Conservation (phyloP, 2,888 invertebrate genomes). For the Gryllus longicercus region DNA sequence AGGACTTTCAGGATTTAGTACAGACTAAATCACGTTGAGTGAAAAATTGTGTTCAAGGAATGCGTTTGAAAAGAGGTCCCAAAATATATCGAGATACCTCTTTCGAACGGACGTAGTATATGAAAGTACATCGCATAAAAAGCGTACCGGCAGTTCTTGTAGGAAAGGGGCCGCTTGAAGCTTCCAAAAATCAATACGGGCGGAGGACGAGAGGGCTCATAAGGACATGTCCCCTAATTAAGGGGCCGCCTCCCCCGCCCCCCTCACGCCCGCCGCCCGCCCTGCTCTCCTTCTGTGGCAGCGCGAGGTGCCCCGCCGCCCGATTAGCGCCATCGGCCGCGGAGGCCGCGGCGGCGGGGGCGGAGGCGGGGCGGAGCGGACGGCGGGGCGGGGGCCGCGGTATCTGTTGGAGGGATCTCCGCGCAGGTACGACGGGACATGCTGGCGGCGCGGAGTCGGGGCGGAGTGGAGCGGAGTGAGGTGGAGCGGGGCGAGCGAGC, state of each 20-base stretch:
- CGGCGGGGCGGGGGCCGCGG: neutral
- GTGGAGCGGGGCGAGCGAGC: neutral
- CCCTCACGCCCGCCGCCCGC: neutral
- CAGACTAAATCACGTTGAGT: too few species aligned
- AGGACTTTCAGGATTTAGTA: too few species aligned
- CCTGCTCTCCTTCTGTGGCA: neutral
- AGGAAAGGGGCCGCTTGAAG: neutral
- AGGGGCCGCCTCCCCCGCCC: neutral
- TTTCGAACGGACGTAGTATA: too few species aligned
- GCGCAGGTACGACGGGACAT: neutral
- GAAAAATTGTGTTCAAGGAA: too few species aligned
- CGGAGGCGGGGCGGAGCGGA: neutral
- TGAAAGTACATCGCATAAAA: too few species aligned
- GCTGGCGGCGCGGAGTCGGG: neutral
- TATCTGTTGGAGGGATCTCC: neutral
- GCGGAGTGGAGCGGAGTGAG: neutral
- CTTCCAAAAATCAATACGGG: conserved; percentile 17
- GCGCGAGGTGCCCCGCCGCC: neutral
- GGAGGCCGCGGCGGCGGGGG: neutral
- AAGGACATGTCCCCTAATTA: conserved; percentile 17
- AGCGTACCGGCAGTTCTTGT: too few species aligned
- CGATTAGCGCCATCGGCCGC: neutral
- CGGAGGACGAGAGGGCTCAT: neutral
- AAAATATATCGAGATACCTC: too few species aligned
- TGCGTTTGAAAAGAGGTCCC: too few species aligned